Base-by-base conservation (phyloP, 2,888 invertebrate species). In the Hesperia comma region DNA sequence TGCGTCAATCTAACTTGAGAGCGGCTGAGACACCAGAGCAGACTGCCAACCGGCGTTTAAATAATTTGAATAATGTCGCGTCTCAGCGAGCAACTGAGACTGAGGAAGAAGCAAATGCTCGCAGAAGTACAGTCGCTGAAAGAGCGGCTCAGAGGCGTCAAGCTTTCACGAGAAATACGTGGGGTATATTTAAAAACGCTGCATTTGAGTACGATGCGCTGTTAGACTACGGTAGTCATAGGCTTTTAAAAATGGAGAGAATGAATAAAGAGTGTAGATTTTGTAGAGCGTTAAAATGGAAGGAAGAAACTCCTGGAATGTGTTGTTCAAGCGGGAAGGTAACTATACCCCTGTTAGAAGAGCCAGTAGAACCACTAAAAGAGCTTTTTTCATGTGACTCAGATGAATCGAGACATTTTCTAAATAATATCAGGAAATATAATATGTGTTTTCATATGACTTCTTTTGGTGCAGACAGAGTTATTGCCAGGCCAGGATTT, bases 61-160 rank as follows among this genome's bases (percentile, higher is more conserved):
- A n/a, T n/a, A n/a, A n/a, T n/a, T n/a, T n/a, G n/a, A n/a, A n/a
- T n/a, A n/a, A n/a, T n/a, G n/a, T n/a, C n/a, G n/a, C n/a, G n/a
- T n/a, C n/a, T n/a, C n/a, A n/a, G n/a, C n/a, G n/a, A n/a, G n/a
- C n/a, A n/a, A n/a, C n/a, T n/a, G n/a, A n/a, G n/a, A n/a, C n/a
- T n/a, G n/a, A n/a, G n/a, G n/a, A n/a, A n/a, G n/a, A n/a, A n/a
- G n/a, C n/a, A n/a, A n/a, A n/a, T n/a, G n/a, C n/a, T n/a, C n/a
- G n/a, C n/a, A n/a, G n/a, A n/a, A n/a, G n/a, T n/a, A n/a, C n/a
- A 70, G 72, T 72, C 70, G 72, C 73, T 75, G 74, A 74, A 71
- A 69, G 69, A 62, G 69, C 69, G 68, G 56, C n/a, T n/a, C 46
- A 70, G 72, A 71, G 68, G 70, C 73, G n/a, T n/a, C n/a, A n/a